These are phyloP conservation scores for Rhagonycha fulva DNA, from an alignment of 2,888 invertebrate species.

Conservation along the genomic window DNA sequence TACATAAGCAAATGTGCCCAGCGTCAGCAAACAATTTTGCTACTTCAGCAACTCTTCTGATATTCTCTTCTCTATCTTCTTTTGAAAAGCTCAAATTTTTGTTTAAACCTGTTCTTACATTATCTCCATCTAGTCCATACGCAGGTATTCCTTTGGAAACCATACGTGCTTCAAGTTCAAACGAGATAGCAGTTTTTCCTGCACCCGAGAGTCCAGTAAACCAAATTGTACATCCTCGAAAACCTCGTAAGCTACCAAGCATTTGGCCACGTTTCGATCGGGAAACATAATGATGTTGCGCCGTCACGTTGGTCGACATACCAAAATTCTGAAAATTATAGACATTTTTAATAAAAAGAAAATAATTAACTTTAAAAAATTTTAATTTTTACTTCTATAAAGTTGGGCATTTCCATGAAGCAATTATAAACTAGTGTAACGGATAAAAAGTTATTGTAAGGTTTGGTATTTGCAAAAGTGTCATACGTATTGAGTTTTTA, in stretches of 20 bases:
- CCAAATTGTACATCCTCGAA: conserved; percentile 96
- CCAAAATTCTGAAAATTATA: conserved; percentile 58
- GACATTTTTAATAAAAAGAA: neutral
- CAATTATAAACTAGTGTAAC: neutral
- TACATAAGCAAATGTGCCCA: conserved; percentile 93
- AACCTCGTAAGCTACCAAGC: conserved; percentile 84
- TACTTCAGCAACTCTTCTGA: conserved; percentile 95
- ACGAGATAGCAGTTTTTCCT: conserved; percentile 97
- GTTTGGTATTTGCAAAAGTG: neutral
- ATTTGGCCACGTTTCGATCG: conserved; percentile 90
- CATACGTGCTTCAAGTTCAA: conserved; percentile 93
- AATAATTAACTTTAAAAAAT: neutral
- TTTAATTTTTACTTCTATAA: neutral
- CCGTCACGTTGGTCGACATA: conserved; percentile 92
- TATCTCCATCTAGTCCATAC: conserved; percentile 97
- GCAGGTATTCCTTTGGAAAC: conserved; percentile 89
- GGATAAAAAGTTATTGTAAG: neutral
- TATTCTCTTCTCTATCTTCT: conserved; percentile 95
- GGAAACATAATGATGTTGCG: conserved; percentile 93
- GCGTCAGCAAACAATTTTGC: conserved; percentile 97
- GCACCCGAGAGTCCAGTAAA: conserved; percentile 92
- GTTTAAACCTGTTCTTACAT: conserved; percentile 93
- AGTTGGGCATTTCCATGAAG: neutral
- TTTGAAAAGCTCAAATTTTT: conserved; percentile 95
- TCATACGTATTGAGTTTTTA: neutral